phyloP scores from a whole-genome alignment of 1,140 invertebrate species.

The Drosophila eugracilis region DNA sequence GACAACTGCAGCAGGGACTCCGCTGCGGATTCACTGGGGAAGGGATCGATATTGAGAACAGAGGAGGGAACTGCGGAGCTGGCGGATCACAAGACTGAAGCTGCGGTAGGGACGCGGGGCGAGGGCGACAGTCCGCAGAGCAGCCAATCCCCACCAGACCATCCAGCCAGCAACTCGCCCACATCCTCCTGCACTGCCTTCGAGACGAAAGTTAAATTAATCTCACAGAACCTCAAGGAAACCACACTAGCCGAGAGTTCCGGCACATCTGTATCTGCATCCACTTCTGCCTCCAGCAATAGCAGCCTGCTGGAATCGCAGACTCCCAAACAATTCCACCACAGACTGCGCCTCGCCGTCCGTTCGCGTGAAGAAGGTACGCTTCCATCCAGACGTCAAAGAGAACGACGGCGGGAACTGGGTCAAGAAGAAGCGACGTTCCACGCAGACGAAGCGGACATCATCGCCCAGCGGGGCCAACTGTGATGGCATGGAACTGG shows the following conservation, averaged over 20 bases:
- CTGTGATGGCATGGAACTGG: slow-evolving; percentile 68
- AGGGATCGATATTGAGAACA: background rate
- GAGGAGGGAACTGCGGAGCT: slow-evolving; percentile 10
- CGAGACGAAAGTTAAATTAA: slow-evolving; percentile 77
- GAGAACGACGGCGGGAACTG: slow-evolving; percentile 73
- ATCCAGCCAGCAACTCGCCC: slow-evolving; percentile 30
- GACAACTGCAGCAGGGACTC: slow-evolving; percentile 65
- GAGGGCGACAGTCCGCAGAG: slow-evolving; percentile 30
- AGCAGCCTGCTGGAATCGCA: slow-evolving; percentile 38
- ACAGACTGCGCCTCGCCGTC: slow-evolving; percentile 38
- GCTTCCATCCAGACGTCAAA: slow-evolving; percentile 76
- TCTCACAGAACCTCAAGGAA: slow-evolving; percentile 79
- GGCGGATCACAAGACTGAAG: slow-evolving; percentile 50
- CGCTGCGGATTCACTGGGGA: slow-evolving; percentile 39
- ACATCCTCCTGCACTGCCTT: slow-evolving; percentile 61
- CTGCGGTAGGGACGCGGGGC: slow-evolving; percentile 19
- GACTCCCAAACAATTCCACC: slow-evolving; percentile 21
- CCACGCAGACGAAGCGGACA: slow-evolving; percentile 33
- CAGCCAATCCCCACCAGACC: slow-evolving; percentile 15
- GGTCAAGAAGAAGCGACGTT: slow-evolving; percentile 64
- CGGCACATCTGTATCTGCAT: slow-evolving; percentile 18
- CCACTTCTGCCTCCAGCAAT: slow-evolving; percentile 31
- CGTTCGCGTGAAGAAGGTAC: slow-evolving; percentile 69
- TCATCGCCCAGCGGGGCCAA: slow-evolving; percentile 9
- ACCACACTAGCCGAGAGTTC: slow-evolving; percentile 67